Base-by-base conservation (phyloP, 1,140 invertebrate species). In the Drosophila ercepeae region DNA sequence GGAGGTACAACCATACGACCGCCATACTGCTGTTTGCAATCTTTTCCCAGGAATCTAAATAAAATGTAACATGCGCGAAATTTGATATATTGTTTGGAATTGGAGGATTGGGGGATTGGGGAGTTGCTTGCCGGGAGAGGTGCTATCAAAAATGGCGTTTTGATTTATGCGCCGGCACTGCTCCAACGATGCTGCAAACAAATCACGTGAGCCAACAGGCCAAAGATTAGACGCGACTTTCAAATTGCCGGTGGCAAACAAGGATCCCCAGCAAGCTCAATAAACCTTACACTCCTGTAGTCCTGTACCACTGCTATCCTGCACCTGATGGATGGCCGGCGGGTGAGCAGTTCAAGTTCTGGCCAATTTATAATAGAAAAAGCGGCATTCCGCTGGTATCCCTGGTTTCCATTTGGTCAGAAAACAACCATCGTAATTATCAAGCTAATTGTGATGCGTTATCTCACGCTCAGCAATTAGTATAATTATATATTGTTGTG, bases 111-210 rank as follows among this genome's bases (percentile, higher is more conserved):
- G 64, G 36, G 8, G 14, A 49, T n/a, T 1, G 27, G 41, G 51
- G 27, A n/a, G n/a, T n/a, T n/a, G n/a, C n/a, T 14, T 5, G 39
- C 27, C 16, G 25, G 49, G 55, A 46, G 55, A 52, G 45, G 61
- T 84, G 45, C 74, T 83, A 82, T 82, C 78, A 78, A 68, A 74
- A 82, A 84, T 82, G 70, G 78, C 59, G 78, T 83, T 82, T 82
- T 82, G 78, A 82, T 77, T 78, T 82, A 82, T 84, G 79, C 64
- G 32, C 45, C 18, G 68, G 49, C 42, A 7, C 42, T 39, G 50
- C 55, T 51, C 57, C 44, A 41, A 44, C 59, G 63, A 72, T 61
- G 79, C 45, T 71, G 78, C 78, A 70, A 82, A 82, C 78, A 82
- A 82, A 82, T 82, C 78, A 82, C 79, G 69, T 83, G 78, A 63